phyloP scores from a whole-genome alignment of 2,113 vertebrate genomes.

The Micromys minutus region DNA sequence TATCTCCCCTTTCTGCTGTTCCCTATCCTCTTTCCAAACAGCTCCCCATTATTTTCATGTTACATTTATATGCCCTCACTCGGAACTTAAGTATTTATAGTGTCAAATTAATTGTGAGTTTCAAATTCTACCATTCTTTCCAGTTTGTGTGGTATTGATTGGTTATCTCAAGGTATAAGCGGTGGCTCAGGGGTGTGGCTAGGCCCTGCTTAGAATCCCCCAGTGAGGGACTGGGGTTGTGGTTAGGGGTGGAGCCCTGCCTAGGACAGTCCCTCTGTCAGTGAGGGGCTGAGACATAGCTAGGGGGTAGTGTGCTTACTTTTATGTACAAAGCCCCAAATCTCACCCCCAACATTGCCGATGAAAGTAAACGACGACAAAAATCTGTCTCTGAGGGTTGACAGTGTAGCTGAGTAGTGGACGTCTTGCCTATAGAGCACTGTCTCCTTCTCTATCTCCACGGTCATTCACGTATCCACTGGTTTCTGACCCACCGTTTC shows the following conservation, averaged over 20 bases:
- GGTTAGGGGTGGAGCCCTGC: neutral
- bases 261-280: neutral
- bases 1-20: neutral
- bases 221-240: neutral
- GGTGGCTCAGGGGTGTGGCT: neutral
- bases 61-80: neutral
- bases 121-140: neutral
- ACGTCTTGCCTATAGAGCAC: neutral
- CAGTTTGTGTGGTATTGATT: neutral
- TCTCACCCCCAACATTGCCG: neutral
- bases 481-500: accelerated
- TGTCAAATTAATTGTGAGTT: neutral
- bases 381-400: neutral
- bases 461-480: neutral
- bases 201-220: neutral
- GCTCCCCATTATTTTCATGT: neutral
- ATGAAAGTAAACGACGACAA: neutral
- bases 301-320: neutral
- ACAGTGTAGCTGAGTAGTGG: neutral
- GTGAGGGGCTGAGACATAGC: neutral
- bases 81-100: neutral
- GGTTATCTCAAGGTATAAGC: neutral
- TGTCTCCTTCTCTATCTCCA: neutral
- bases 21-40: neutral
- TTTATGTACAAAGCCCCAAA: neutral